Conservation (phyloP, 2,888 invertebrate species). For the Megaustenia siamemsis region DNA sequence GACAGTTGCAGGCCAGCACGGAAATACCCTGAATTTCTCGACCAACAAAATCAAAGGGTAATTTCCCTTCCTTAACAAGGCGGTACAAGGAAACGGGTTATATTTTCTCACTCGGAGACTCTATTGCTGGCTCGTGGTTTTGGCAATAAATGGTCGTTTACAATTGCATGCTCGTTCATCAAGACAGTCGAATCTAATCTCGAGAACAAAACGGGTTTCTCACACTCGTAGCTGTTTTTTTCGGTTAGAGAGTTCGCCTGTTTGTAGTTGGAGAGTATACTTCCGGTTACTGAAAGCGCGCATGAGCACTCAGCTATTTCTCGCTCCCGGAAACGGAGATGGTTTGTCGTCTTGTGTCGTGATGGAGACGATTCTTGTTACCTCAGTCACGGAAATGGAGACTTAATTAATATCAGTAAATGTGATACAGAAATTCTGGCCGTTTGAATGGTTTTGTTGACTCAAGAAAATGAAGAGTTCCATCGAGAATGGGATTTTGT, state of each 20-base stretch:
- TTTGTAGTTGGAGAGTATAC: constrained; percentile 48
- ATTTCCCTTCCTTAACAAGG: constrained; percentile 51
- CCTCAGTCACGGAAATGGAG: constrained; percentile 45
- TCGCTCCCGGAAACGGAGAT: constrained; percentile 48
- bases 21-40: neutral
- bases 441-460: constrained; percentile 43
- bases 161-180: constrained; percentile 39
- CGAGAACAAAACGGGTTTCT: constrained; percentile 9
- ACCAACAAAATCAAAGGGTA: constrained; percentile 42
- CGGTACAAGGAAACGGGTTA: neutral
- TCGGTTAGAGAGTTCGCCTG: constrained; percentile 37
- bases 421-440: constrained; percentile 29
- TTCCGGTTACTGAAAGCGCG: constrained; percentile 44
- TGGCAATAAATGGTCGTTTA: neutral
- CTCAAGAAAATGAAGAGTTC: constrained; percentile 50
- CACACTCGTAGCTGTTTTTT: neutral
- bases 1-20: neutral
- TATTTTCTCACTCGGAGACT: constrained; percentile 17
- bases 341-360: constrained; percentile 45
- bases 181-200: neutral
- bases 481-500: constrained; percentile 31
- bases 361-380: constrained; percentile 26
- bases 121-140: neutral
- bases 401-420: constrained; percentile 48
- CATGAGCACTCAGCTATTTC: constrained; percentile 31